Conservation (phyloP, 2,113 vertebrate genomes). For the Actinemys pallida region DNA sequence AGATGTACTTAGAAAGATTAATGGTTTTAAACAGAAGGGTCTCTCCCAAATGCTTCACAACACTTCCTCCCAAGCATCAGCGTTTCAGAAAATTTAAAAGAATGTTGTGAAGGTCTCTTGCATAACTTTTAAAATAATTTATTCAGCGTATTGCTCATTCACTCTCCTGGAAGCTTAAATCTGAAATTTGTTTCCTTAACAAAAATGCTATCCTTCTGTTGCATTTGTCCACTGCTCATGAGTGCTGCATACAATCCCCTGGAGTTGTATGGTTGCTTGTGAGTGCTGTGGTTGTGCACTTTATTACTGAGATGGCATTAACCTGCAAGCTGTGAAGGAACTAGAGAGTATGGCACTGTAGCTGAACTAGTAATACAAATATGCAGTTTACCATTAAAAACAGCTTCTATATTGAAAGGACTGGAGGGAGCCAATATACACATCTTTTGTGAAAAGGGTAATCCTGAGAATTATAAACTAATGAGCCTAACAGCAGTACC, state of each 20-base stretch:
- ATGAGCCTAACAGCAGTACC: conserved; percentile 11
- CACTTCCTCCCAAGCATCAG: not conserved
- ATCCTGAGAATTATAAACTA: not conserved
- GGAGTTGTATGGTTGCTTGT: not conserved
- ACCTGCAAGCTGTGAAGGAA: not conserved
- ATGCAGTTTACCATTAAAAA: not conserved
- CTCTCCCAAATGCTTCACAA: not conserved
- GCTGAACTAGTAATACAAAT: not conserved
- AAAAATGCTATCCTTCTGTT: not conserved
- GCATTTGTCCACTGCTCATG: not conserved
- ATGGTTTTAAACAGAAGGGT: not conserved
- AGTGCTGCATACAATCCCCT: not conserved
- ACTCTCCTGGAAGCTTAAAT: not conserved
- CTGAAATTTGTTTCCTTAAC: not conserved
- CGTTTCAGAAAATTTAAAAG: not conserved
- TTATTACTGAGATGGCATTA: not conserved
- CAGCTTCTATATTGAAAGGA: not conserved
- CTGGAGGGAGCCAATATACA: not conserved
- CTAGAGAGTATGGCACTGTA: not conserved
- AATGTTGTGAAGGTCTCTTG: not conserved
- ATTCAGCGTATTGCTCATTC: not conserved
- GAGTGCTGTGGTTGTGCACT: not conserved
- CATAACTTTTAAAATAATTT: not conserved
- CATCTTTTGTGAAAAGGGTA: not conserved
- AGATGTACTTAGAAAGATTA: not conserved